Evolutionary conservation across 1,140 invertebrate species (phyloP).

Genomic region (Vanessa tameamea): DNA sequence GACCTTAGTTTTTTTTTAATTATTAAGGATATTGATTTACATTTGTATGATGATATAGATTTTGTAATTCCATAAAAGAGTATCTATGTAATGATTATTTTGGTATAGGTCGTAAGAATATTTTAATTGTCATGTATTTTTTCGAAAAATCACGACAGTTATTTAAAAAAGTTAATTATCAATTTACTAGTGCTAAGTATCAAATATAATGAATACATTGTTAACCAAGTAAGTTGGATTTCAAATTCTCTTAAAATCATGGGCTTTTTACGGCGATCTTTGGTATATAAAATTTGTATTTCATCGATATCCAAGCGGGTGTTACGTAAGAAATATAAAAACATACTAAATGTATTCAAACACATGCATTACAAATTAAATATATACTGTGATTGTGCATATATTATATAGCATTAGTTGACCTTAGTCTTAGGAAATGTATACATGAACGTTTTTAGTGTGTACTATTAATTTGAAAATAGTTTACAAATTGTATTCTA

Average conservation of each 20-base stretch:
- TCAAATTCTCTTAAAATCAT: background rate
- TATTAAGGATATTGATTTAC: too few relatives aligned
- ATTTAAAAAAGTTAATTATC: too few relatives aligned
- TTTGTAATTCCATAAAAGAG: too few relatives aligned
- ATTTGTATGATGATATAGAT: too few relatives aligned
- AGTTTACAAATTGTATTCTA: background rate
- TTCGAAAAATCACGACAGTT: too few relatives aligned
- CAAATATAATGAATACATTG: background rate
- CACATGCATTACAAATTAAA: background rate
- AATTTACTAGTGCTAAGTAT: background rate
- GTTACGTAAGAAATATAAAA: background rate
- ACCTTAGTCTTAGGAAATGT: background rate
- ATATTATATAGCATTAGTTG: background rate
- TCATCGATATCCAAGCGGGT: background rate
- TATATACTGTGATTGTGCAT: background rate
- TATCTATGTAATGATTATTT: too few relatives aligned
- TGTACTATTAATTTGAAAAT: background rate
- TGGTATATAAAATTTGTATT: conserved; percentile 6
- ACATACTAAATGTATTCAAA: background rate
- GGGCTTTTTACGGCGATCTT: background rate
- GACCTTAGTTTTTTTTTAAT: too few relatives aligned
- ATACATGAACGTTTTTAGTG: background rate
- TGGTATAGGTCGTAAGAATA: too few relatives aligned
- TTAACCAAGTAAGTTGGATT: background rate
- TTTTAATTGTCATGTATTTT: too few relatives aligned